Percentiles rank a stretch among this genome's conserved stretches.
phyloP scores from a whole-genome alignment of 2,797 vertebrate genomes.

The Miichthys miiuy region DNA sequence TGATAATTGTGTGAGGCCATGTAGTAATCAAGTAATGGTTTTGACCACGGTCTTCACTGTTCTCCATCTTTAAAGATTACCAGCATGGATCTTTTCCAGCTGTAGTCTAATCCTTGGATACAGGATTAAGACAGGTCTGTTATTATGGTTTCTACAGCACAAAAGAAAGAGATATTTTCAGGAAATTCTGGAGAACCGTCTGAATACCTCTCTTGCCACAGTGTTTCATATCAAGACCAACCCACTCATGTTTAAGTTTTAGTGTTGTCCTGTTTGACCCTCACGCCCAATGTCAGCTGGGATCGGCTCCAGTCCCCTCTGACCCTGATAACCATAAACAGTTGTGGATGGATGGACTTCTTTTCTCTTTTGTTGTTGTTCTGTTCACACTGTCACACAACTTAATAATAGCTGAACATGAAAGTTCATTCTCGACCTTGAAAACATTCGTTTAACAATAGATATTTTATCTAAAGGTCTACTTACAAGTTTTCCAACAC shows the following conservation, averaged over 20 bases:
- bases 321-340: too few relatives aligned
- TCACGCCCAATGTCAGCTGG: too few relatives aligned
- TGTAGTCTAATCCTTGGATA: conserved; percentile 6
- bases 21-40: conserved; percentile 31
- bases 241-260: background rate
- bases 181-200: background rate
- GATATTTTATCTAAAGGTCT: too few relatives aligned
- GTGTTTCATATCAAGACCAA: conserved; percentile 1
- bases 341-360: too few relatives aligned
- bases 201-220: background rate
- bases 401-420: too few relatives aligned
- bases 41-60: background rate
- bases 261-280: background rate
- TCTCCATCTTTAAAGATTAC: conserved; percentile 13
- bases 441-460: too few relatives aligned
- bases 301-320: too few relatives aligned
- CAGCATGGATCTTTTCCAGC: conserved; percentile 1
- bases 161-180: background rate
- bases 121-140: conserved; percentile 10
- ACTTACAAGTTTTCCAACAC: too few relatives aligned
- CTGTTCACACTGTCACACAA: too few relatives aligned
- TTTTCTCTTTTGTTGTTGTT: too few relatives aligned
- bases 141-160: conserved; percentile 1
- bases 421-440: too few relatives aligned
- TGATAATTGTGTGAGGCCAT: conserved; percentile 8